A percentile compares a stretch with the other conserved stretches of the same genome.
Evolutionary conservation across 2,888 invertebrate species (phyloP).

Genomic region (Ophioninae sp.): DNA sequence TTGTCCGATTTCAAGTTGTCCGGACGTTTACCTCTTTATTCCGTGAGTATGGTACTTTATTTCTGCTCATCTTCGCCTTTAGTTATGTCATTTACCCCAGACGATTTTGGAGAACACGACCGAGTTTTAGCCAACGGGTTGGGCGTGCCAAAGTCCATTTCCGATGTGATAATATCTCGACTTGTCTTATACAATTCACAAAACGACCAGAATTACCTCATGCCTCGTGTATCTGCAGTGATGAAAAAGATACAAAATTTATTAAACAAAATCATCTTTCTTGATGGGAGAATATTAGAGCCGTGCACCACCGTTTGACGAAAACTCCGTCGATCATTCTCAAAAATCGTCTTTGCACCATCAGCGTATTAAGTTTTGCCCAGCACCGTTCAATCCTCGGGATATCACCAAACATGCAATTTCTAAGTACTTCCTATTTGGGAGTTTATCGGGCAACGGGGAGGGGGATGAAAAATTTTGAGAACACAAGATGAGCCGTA

Average conservation of each 20-base stretch:
- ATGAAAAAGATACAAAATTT: neutral
- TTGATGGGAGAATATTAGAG: neutral
- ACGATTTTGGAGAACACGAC: slow-evolving; percentile 52
- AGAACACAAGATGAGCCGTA: slow-evolving; percentile 31
- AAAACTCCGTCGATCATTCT: slow-evolving; percentile 21
- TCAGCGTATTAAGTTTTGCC: slow-evolving; percentile 67
- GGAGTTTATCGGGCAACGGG: slow-evolving; percentile 51
- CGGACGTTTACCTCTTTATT: slow-evolving; percentile 52
- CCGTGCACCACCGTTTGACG: neutral
- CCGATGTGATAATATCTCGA: slow-evolving; percentile 8
- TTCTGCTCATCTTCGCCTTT: slow-evolving; percentile 37
- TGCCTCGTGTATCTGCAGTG: neutral
- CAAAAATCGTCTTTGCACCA: slow-evolving; percentile 56
- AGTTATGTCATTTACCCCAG: slow-evolving; percentile 49
- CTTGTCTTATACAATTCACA: neutral
- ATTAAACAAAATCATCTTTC: neutral
- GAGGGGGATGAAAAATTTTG: slow-evolving; percentile 10
- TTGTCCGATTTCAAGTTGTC: slow-evolving; percentile 47
- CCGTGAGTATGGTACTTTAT: slow-evolving; percentile 40
- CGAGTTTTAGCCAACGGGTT: neutral
- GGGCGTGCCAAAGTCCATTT: slow-evolving; percentile 4
- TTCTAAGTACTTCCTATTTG: slow-evolving; percentile 67
- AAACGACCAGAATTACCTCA: neutral
- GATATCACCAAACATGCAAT: slow-evolving; percentile 78
- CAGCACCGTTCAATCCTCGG: slow-evolving; percentile 77